Evolutionary conservation across 2,888 invertebrate species (phyloP).

Genomic region (Athrips mouffetella): DNA sequence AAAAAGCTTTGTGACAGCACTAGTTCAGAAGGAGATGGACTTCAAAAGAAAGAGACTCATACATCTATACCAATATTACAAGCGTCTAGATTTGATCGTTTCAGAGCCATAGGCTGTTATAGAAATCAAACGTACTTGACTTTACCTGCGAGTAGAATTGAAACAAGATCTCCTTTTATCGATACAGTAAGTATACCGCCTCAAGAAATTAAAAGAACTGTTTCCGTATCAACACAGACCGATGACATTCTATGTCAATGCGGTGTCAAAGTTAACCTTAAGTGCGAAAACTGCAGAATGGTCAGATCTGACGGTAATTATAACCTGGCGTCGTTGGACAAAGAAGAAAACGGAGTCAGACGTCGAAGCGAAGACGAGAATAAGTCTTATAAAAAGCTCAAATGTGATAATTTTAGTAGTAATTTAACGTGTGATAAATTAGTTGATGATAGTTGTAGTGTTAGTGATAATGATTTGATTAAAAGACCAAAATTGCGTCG

Average conservation of each 20-base stretch:
- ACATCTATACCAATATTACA: slow-evolving; percentile 73
- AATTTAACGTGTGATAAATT: slow-evolving; percentile 53
- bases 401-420: slow-evolving; percentile 69
- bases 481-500: slow-evolving; percentile 65
- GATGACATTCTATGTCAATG: slow-evolving; percentile 60
- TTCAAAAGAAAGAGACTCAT: slow-evolving; percentile 50
- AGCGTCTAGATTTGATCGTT: slow-evolving; percentile 68
- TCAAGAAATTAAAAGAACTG: slow-evolving; percentile 54
- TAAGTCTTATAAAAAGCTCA: slow-evolving; percentile 62
- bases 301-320: slow-evolving; percentile 65
- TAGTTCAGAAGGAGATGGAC: slow-evolving; percentile 61
- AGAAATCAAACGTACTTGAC: slow-evolving; percentile 70
- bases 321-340: slow-evolving; percentile 45
- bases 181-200: slow-evolving; percentile 48
- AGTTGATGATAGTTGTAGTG: slow-evolving; percentile 37
- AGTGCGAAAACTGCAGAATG: slow-evolving; percentile 55
- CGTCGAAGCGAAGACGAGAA: slow-evolving; percentile 51
- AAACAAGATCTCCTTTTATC: slow-evolving; percentile 57
- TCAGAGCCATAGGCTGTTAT: slow-evolving; percentile 68
- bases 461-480: slow-evolving; percentile 43
- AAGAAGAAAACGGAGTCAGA: slow-evolving; percentile 41
- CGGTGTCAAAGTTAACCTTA: slow-evolving; percentile 45
- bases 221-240: slow-evolving; percentile 62
- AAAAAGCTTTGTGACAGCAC: slow-evolving; percentile 66
- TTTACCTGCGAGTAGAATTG: slow-evolving; percentile 59